A percentile compares a stretch with the other conserved stretches of the same genome.
phyloP scores from a whole-genome alignment of 1,140 invertebrate species.

The Steinernema feltiae region DNA sequence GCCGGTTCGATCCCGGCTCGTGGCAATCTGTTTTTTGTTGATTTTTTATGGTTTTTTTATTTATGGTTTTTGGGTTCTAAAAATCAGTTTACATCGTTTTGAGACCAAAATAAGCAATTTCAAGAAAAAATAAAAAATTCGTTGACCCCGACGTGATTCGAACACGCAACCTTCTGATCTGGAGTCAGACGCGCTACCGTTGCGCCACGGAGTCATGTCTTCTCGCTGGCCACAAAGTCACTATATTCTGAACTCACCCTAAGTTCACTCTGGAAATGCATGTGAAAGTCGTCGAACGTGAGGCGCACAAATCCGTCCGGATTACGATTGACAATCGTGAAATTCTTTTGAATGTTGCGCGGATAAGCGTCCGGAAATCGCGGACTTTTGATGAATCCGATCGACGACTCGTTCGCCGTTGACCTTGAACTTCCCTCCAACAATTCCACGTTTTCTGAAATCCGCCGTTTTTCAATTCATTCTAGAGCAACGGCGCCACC shows the following conservation, averaged over 20 bases:
- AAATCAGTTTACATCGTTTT: too few species aligned
- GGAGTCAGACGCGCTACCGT: too few species aligned
- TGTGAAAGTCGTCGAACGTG: conserved; percentile 43
- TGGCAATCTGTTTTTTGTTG: background rate
- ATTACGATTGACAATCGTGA: conserved; percentile 39
- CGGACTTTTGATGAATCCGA: conserved; percentile 40
- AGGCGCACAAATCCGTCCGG: conserved; percentile 38
- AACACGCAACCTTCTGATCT: too few species aligned
- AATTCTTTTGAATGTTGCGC: conserved; percentile 33
- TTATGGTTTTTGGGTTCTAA: too few species aligned
- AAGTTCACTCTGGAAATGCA: conserved; percentile 42
- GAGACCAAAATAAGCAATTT: too few species aligned
- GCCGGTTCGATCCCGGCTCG: conserved; percentile 60
- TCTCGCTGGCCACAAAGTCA: background rate
- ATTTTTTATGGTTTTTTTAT: too few species aligned
- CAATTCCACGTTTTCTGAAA: background rate
- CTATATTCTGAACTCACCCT: conserved; percentile 26
- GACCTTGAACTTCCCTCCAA: conserved; percentile 11
- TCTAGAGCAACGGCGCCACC: conserved; percentile 18
- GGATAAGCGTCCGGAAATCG: conserved; percentile 42
- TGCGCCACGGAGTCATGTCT: too few species aligned
- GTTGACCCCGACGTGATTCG: too few species aligned
- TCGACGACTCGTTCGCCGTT: conserved; percentile 22
- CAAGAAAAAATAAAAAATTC: too few species aligned
- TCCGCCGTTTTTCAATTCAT: background rate